phyloP scores from a whole-genome alignment of 2,797 vertebrate species.

The Spheniscus humboldti region DNA sequence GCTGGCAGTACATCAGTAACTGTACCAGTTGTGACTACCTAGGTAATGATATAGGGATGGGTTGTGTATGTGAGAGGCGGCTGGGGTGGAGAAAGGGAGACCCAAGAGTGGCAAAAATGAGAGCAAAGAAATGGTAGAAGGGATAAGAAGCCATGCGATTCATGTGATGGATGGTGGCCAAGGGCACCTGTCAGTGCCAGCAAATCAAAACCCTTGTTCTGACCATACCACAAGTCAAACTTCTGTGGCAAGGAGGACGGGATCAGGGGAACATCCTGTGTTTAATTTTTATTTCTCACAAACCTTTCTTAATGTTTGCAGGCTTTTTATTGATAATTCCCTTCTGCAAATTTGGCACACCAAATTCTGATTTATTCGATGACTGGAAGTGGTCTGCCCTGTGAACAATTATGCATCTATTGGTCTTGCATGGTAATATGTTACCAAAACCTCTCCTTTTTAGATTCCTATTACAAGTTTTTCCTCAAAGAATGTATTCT shows the following conservation, averaged over 20 bases:
- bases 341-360: background rate
- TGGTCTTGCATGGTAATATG: background rate
- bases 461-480: background rate
- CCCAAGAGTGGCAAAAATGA: background rate
- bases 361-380: background rate
- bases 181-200: background rate
- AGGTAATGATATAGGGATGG: background rate
- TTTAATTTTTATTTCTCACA: background rate
- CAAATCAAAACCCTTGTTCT: background rate
- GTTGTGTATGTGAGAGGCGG: background rate
- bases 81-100: background rate
- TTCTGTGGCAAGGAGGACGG: background rate
- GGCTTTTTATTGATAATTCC: background rate
- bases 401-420: background rate
- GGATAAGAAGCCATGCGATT: background rate
- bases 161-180: background rate
- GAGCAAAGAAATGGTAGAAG: background rate
- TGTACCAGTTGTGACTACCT: background rate
- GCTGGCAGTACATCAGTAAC: background rate
- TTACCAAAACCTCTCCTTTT: background rate
- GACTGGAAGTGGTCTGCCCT: background rate
- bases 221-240: background rate
- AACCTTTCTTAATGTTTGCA: background rate
- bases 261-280: background rate
- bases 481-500: background rate